Evolutionary conservation across 2,888 invertebrate species (phyloP), one percentile per base, ranked within the genome.

Genomic region (Sinelater perroti): DNA sequence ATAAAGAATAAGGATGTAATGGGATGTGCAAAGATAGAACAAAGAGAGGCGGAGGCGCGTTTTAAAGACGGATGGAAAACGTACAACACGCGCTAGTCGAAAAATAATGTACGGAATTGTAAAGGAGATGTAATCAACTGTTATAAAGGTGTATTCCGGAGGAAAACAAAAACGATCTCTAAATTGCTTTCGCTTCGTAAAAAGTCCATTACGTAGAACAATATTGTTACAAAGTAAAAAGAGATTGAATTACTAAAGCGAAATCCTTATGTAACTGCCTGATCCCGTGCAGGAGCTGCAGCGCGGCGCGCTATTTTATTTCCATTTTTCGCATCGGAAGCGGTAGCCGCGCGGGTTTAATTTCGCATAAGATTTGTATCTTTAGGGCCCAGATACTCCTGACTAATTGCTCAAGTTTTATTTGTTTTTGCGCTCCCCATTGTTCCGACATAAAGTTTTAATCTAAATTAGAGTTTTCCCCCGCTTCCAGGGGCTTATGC

Each of bases 401-500:
- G 38, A 60, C 56, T 62, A 62, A 62, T 62, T 62, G 60, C 62
- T 60, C 13, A 55, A 60, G 56, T 60, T 62, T 61, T 62, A 59
- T 62, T 62, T 58, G 61, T 52, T 47, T 61, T 55, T 60, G 44
- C 52, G 40, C 45, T 50, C 55, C 16, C 52, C 50, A 57, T 60
- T 57, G 60, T 66, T 64, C 60, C 55, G 54, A 60, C 53, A 63
- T 65, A 64, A 64, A 65, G 61, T 66, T 63, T 60, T 66, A 66
- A 65, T 66, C 64, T 64, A 66, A 66, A 66, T 66, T 66, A 61
- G 61, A 66, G 61, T 66, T 63, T 62, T 64, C 47, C 55, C 42
- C 44, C 55, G 40, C 46, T 54, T 53, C 52, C 45, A 50, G 50
- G 42, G 58, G 66, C 64, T 64, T 66, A 66, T 66, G 66, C 58